A percentile compares a stretch with the other conserved stretches of the same genome.
Evolutionary conservation across 1,140 invertebrate species (phyloP).

Genomic region (Asbolus verrucosus): DNA sequence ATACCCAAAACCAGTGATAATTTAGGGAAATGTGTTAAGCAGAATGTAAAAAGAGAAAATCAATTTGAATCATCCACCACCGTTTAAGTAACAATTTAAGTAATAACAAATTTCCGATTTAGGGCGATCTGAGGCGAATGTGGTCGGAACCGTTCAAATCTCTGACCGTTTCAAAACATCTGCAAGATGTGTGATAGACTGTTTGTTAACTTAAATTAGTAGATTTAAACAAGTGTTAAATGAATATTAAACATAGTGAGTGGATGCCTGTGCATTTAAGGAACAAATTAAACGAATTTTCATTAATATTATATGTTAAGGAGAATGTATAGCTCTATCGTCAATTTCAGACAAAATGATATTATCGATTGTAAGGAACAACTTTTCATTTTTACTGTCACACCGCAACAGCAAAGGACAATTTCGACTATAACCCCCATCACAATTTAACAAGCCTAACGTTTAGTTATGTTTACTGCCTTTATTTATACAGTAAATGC

Average conservation of each 20-base stretch:
- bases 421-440: background rate
- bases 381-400: conserved; percentile 11
- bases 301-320: conserved; percentile 33
- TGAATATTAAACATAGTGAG: conserved; percentile 26
- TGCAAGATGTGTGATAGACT: conserved; percentile 75
- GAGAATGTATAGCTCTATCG: conserved; percentile 37
- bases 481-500: too few species aligned
- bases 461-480: too few species aligned
- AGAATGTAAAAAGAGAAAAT: too few species aligned
- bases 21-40: too few species aligned
- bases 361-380: conserved; percentile 27
- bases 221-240: conserved; percentile 31
- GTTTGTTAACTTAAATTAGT: conserved; percentile 29
- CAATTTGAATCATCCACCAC: too few species aligned
- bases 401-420: background rate
- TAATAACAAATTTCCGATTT: conserved; percentile 60
- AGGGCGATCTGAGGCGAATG: conserved; percentile 96
- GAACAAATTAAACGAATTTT: conserved; percentile 39
- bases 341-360: conserved; percentile 34
- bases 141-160: conserved; percentile 97
- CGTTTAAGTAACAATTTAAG: too few species aligned
- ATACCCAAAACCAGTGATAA: too few species aligned
- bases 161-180: conserved; percentile 79
- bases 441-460: too few species aligned
- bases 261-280: conserved; percentile 36